Evolutionary conservation across 2,113 vertebrate species (phyloP), one percentile per base, ranked within the genome.

Genomic region (Gallinago undulata): DNA sequence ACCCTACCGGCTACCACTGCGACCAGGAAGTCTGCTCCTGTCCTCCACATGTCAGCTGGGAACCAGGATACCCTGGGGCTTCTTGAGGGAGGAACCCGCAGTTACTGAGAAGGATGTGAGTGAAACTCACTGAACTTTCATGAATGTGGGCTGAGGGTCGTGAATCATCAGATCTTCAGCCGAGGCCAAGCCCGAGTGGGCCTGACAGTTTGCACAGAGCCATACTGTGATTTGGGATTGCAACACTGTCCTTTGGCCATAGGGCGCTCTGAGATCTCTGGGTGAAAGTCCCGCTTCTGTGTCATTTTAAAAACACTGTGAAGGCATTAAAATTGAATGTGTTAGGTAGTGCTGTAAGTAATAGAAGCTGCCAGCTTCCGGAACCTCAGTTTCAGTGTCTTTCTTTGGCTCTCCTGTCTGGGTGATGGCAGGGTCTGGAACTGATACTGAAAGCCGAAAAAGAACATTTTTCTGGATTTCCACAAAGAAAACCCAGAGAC

Each of bases 71-170:
- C 87, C 96, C 96, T 59, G 84, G 28, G 95, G 93, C 95, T 91
- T 55, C 81, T 66, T 2, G 0, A 73, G 92, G 96, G 95, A 96
- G 88, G 93, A 96, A 68, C 95, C 91, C 56, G 0, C 83, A 73
- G 43, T 31, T 10, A 9, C 39, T 48, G 90, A 31, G 93, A 70
- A 90, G 92, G 96, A 96, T 96, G 90, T 77, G 92, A 97, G 89
- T 75, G 96, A 97, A 97, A 96, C 96, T 95, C 95, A 28, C 92
- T 87, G 96, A 94, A 96, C 92, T 93, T 79, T 33, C 77, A 18
- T 87, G 86, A 37, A 73, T 96, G 96, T 96, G 94, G 94, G 91
- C 83, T 92, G 96, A 91, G 96, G 90, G 96, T 96, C 96, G 84
- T 96, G 95, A 97, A 96, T 94, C 95, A 96, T 69, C 90, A 30